Evolutionary conservation across 2,797 vertebrate genomes (phyloP), one percentile per base, ranked within the genome.

Genomic region (Etheostoma perlongum): DNA sequence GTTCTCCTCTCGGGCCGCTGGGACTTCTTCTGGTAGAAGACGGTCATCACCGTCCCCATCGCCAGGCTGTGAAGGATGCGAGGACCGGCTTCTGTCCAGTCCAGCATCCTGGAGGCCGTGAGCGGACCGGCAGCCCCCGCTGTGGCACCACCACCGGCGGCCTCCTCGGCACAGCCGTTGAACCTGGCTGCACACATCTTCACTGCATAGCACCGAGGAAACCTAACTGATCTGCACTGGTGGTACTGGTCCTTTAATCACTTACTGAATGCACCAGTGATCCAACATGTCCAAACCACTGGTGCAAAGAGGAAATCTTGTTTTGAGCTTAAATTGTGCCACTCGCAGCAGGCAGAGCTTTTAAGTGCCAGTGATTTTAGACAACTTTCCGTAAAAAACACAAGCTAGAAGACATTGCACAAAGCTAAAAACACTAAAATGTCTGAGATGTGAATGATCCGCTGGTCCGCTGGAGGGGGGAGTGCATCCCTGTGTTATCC

Each of bases 11-110:
- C 96, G 0, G 96, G 96, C 58, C 95, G 85, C 91, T 97, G 96
- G 0, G 96, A 96, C 69, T 97, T 97, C 87, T 97, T 97, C 92
- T 96, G 96, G 82, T 96, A 96, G 93, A 96, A 97, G 44, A 97
- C 36, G 13, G 96, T 96, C 92, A 97, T 94, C 33, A 96, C 95
- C 0, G 96, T 95, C 52, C 96, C 96, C 74, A 94, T 91, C 90
- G 96, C 96, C 89, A 97, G 90, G 89, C 94, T 94, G 85, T 92
- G 93, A 52, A 96, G 93, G 85, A 94, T 84, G 62, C 91, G 92
- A 19, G 91, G 63, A 13, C 90, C 90, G 19, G 92, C 89, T 77
- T 96, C 94, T 2, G 90, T 88, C 89, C 95, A 92, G 90, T 95
- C 95, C 87, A 85, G 79, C 91, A 89, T 89, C 81, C 92, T 87